Evolutionary conservation across 1,140 invertebrate genomes (phyloP).

Genomic region (Sarcophaga bullata): DNA sequence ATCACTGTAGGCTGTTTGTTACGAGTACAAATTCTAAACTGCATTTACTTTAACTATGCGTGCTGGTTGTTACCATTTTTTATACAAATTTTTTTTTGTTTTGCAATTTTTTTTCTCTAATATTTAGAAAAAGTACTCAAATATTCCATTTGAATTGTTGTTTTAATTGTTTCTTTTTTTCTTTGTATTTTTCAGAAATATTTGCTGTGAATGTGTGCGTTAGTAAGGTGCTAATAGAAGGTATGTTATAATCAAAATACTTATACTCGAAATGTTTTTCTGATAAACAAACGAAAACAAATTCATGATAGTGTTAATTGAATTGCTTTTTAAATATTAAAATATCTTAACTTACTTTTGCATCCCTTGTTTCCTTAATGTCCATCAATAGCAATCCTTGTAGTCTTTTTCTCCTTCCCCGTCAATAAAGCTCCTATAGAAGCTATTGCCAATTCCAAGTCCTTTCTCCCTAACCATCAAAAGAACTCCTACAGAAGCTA

Average conservation of each 20-base stretch:
- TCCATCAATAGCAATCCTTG: no score
- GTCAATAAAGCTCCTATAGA: no score
- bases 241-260: neutral
- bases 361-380: no score
- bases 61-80: slow-evolving; percentile 5
- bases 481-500: no score
- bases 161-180: neutral
- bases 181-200: neutral
- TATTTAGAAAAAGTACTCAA: neutral
- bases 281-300: no score
- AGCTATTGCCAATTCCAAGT: no score
- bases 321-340: no score
- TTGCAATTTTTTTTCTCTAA: neutral
- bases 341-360: no score
- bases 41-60: slow-evolving; percentile 4
- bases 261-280: no score
- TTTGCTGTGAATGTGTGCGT: neutral
- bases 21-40: slow-evolving; percentile 5
- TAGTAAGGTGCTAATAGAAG: slow-evolving; percentile 12
- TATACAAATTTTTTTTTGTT: neutral
- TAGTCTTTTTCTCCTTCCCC: no score
- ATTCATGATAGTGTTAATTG: neutral
- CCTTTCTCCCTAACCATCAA: no score
- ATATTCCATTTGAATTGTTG: neutral
- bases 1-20: neutral